phyloP scores from a whole-genome alignment of 2,888 invertebrate genomes.

The Deroplatys truncata region DNA sequence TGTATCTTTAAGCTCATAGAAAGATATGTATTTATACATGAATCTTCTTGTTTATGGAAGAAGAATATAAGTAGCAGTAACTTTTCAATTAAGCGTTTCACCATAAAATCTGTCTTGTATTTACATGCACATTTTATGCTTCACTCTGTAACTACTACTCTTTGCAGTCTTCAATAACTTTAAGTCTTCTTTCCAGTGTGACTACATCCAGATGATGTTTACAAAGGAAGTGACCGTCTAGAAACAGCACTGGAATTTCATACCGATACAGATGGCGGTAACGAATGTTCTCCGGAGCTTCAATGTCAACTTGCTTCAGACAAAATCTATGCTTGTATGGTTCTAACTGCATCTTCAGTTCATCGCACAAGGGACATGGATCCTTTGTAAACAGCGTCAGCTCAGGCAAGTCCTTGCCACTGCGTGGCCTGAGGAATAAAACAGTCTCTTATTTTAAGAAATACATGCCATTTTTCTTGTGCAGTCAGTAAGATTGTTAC shows the following conservation, averaged over 20 bases:
- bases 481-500: too few relatives aligned
- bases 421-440: not conserved
- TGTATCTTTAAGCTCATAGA: too few relatives aligned
- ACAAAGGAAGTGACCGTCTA: constrained; percentile 77
- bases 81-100: too few relatives aligned
- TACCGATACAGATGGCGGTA: constrained; percentile 71
- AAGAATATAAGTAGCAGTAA: too few relatives aligned
- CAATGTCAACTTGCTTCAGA: constrained; percentile 73
- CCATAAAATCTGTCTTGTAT: too few relatives aligned
- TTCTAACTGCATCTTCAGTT: constrained; percentile 53
- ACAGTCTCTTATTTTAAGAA: not conserved
- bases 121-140: too few relatives aligned
- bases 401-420: constrained; percentile 49
- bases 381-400: constrained; percentile 79
- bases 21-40: too few relatives aligned
- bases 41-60: too few relatives aligned
- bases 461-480: not conserved
- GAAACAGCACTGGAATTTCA: constrained; percentile 85
- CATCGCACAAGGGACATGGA: constrained; percentile 77
- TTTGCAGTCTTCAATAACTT: not conserved
- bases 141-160: not conserved
- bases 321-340: constrained; percentile 56
- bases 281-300: constrained; percentile 63
- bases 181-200: not conserved
- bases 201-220: constrained; percentile 63